A percentile compares a stretch with the other conserved stretches of the same genome.
Evolutionary conservation across 1,140 invertebrate genomes (phyloP).

Genomic region (Anastrepha ludens): DNA sequence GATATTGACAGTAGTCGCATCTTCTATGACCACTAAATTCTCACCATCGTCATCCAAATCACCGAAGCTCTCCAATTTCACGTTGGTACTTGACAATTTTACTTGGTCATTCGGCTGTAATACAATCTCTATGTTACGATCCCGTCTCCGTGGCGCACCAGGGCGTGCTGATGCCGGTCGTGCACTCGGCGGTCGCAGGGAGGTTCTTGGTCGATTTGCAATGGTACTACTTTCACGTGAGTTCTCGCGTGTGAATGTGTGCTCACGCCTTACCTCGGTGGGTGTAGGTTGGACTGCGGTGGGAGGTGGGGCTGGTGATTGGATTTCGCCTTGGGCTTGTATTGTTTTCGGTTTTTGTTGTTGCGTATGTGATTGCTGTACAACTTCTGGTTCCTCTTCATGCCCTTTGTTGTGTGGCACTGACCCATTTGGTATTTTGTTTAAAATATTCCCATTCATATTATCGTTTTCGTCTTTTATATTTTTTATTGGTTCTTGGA

Average conservation of each 20-base stretch:
- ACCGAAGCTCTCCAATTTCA: constrained; percentile 82
- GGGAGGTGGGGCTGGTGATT: background rate
- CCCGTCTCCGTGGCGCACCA: constrained; percentile 82
- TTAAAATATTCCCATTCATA: background rate
- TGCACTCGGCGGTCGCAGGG: constrained; percentile 79
- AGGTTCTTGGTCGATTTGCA: constrained; percentile 74
- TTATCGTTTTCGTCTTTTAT: background rate
- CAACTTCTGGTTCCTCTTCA: background rate
- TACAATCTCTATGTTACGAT: constrained; percentile 77
- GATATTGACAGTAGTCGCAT: constrained; percentile 62
- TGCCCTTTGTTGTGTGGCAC: background rate
- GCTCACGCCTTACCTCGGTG: constrained; percentile 60
- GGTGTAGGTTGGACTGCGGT: background rate
- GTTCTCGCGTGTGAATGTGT: constrained; percentile 67
- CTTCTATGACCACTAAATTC: constrained; percentile 77
- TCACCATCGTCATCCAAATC: constrained; percentile 78
- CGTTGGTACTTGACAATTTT: constrained; percentile 79
- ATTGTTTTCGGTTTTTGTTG: background rate
- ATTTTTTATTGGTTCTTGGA: background rate
- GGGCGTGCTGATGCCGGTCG: constrained; percentile 86
- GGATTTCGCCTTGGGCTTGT: background rate
- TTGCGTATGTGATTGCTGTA: background rate
- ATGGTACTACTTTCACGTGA: constrained; percentile 63
- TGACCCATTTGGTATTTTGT: background rate
- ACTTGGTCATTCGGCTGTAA: constrained; percentile 75